Evolutionary conservation across 2,888 invertebrate genomes (phyloP).

Genomic region (Vesta saturnalis): DNA sequence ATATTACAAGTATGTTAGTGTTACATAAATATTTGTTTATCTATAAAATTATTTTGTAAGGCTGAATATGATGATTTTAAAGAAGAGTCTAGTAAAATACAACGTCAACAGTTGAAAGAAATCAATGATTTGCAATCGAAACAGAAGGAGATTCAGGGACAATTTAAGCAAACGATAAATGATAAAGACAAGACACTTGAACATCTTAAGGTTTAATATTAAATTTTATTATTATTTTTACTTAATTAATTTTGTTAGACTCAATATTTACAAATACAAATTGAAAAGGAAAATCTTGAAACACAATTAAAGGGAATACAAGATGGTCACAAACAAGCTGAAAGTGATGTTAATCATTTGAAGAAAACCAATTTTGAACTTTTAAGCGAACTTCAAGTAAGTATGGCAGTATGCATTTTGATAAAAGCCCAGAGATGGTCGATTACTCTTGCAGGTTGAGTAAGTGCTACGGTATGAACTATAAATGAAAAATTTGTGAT

Average conservation of each 20-base stretch:
- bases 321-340: slow-evolving; percentile 49
- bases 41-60: slow-evolving; percentile 48
- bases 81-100: slow-evolving; percentile 62
- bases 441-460: no score
- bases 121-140: slow-evolving; percentile 63
- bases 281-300: slow-evolving; percentile 56
- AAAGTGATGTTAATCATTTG: slow-evolving; percentile 52
- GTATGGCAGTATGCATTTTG: no score
- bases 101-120: slow-evolving; percentile 63
- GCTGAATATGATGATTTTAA: slow-evolving; percentile 65
- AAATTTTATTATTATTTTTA: neutral
- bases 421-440: no score
- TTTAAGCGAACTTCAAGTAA: slow-evolving; percentile 50
- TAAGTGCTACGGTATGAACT: no score
- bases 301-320: slow-evolving; percentile 50
- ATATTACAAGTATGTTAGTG: slow-evolving; percentile 59
- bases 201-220: slow-evolving; percentile 12
- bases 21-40: neutral
- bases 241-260: slow-evolving; percentile 48
- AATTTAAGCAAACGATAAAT: slow-evolving; percentile 60
- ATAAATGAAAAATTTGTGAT: no score
- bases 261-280: slow-evolving; percentile 55
- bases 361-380: slow-evolving; percentile 53
- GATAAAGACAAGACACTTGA: slow-evolving; percentile 53
- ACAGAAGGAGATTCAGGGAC: slow-evolving; percentile 62